Evolutionary conservation across 2,113 vertebrate species (phyloP), one percentile per base, ranked within the genome.

Genomic region (Myotis brandtii): DNA sequence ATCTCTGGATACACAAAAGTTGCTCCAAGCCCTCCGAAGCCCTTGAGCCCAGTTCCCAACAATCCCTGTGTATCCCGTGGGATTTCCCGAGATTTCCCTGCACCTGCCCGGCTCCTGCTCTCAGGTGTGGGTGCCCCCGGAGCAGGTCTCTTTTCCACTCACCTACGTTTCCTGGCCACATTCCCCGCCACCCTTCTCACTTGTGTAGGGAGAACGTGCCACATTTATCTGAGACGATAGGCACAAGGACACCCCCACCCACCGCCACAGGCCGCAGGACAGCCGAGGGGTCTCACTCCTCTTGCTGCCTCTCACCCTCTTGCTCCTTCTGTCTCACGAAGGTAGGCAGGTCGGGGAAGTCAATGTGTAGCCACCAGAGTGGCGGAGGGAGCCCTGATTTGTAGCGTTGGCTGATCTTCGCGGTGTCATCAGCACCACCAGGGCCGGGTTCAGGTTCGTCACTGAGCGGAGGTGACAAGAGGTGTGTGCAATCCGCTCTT

Each of bases 401-500:
- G 70, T 18, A 52, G 56, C 20, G 3, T 5, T 34, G 25, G 30
- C 25, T 3, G 4, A 23, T 52, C 34, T 66, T 20, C 54, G 52
- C 9, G 11, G 8, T 21, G 2, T 25, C 6, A 64, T n/a, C 17
- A 73, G 62, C 48, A n/a, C 40, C 62, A 0, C 12, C 12, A 3
- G 0, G 6, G n/a, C 50, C 17, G 5, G 13, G 30, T 70, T n/a
- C 69, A 62, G 59, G n/a, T 52, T 30, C 11, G 0, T 11, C 32
- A 9, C 27, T 2, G 50, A 34, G 3, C 0, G 0, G 48, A 48
- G 34, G 17, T 76, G 6, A 16, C 9, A 40, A 32, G 18, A 75
- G 10, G 9, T 6, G 5, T 0, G 14, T 5, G 2, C 11, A 0
- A 4, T 56, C 20, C 2, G 13, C 27, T 43, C 16, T 20, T 3